Percentiles rank a stretch among this genome's conserved stretches.
Conservation (phyloP, 2,113 vertebrate species). For the Oncorhynchus nerka region DNA sequence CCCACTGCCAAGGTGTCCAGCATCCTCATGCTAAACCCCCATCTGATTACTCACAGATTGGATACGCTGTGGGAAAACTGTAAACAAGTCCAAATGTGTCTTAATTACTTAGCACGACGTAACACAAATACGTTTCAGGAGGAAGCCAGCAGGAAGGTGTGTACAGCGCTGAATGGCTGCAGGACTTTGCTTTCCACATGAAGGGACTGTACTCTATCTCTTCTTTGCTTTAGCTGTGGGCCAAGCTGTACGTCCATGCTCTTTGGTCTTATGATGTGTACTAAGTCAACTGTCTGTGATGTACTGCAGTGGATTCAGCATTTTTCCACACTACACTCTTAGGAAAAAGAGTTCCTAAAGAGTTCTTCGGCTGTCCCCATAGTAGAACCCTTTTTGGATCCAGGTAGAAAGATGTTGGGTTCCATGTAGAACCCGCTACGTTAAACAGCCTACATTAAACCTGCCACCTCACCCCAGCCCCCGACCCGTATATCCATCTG, state of each 20-base stretch:
- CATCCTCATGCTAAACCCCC: not conserved
- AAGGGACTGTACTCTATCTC: not conserved
- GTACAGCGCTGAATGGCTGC: not conserved
- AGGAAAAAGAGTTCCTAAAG: too few species aligned
- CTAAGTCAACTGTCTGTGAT: too few species aligned
- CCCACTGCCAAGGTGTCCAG: not conserved
- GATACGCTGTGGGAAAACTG: conserved; percentile 21
- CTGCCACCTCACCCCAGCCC: not conserved
- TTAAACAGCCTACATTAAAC: not conserved
- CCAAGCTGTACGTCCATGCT: not conserved
- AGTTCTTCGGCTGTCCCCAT: too few species aligned
- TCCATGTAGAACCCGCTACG: too few species aligned
- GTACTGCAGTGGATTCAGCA: too few species aligned
- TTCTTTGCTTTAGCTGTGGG: not conserved
- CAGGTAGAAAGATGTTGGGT: too few species aligned
- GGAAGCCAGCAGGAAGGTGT: not conserved
- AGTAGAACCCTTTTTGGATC: too few species aligned
- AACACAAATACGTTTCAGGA: not conserved
- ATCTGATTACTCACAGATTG: conserved; percentile 23
- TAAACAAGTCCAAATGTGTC: not conserved
- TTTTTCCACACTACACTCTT: too few species aligned
- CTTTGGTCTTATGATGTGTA: too few species aligned
- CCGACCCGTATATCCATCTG: not conserved
- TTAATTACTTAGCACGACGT: not conserved
- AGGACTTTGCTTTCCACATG: conserved; percentile 18